Base-by-base conservation (phyloP, 2,888 invertebrate genomes). In the Blastobasis lacticolella region DNA sequence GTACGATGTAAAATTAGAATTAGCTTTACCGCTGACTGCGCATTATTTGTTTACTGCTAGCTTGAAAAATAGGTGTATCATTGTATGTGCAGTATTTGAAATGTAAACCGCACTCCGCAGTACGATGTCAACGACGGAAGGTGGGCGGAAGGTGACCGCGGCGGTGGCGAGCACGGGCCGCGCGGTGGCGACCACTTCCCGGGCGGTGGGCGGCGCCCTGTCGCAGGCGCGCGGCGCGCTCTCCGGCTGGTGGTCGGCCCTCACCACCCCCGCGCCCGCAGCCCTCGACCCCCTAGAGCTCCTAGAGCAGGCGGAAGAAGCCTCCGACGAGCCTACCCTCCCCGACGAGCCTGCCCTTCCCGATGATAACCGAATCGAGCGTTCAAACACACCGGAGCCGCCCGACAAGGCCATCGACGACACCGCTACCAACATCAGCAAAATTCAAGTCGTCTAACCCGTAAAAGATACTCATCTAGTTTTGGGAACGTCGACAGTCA, bases 71-170 rank as follows among this genome's bases (percentile, higher is more conserved):
- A 23, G 3, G 23, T 23, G 23, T 23, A 23, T 23, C 23, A 23
- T 23, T 23, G 23, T 23, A 23, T 23, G 23, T 23, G 23, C 23
- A 2, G 7, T 37, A 41, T 8, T 41, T 8, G 50, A 7, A 42
- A 42, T 8, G 6, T 8, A 5, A 1, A n/a, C 1, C 10, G 1
- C 1, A n/a, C 57, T 59, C 77, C 83, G 42, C 71, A 97, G 97
- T 73, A 96, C 97, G 23, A 96, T 98, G 94, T 96, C 97, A 66
- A 96, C 94, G 69, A 95, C 96, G 42, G 98, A 98, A 79, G 93
- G 97, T 62, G 97, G 97, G 0, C 91, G 97, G 51, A 97, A 97
- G 81, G 90, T 98, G 56, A 97, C 97, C 67, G 96, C 97, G 72
- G 97, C 97, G 0, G 96, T 98, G 76, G 93, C 93, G 50, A 94